Conservation (phyloP, 2,113 vertebrate species). For the Cynopterus brachyotis region DNA sequence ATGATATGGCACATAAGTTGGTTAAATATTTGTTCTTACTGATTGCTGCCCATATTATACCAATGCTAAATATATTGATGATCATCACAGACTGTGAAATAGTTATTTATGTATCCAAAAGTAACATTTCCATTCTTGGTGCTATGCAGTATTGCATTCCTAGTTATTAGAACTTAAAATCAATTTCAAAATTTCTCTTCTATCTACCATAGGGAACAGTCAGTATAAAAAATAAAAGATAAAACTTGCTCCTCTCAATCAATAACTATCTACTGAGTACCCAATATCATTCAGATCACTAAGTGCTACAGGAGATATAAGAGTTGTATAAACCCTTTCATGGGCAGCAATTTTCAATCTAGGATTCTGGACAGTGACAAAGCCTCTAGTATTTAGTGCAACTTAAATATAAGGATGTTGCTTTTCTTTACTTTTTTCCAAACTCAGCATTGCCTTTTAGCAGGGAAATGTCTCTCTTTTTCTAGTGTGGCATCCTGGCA, state of each 20-base stretch:
- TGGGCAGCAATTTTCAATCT: neutral
- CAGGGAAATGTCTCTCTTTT: neutral
- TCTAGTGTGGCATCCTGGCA: neutral
- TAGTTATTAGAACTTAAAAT: constrained; percentile 1
- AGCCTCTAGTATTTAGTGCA: neutral
- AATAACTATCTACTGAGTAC: neutral
- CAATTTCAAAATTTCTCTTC: constrained; percentile 26
- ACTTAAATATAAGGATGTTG: neutral
- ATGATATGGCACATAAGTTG: neutral
- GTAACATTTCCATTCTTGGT: neutral
- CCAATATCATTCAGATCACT: neutral
- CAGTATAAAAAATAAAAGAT: neutral
- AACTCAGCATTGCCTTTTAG: neutral
- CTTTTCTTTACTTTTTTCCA: neutral
- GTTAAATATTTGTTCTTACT: constrained; percentile 5
- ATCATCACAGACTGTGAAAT: neutral
- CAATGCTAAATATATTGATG: neutral
- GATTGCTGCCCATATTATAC: neutral
- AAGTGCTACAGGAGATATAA: neutral
- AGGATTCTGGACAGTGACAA: neutral
- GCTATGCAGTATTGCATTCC: neutral
- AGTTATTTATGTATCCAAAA: neutral
- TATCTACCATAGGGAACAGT: neutral
- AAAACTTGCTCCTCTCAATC: neutral
- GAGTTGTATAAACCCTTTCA: neutral